Conservation (phyloP, 2,797 vertebrate genomes). For the Mareca strepera region DNA sequence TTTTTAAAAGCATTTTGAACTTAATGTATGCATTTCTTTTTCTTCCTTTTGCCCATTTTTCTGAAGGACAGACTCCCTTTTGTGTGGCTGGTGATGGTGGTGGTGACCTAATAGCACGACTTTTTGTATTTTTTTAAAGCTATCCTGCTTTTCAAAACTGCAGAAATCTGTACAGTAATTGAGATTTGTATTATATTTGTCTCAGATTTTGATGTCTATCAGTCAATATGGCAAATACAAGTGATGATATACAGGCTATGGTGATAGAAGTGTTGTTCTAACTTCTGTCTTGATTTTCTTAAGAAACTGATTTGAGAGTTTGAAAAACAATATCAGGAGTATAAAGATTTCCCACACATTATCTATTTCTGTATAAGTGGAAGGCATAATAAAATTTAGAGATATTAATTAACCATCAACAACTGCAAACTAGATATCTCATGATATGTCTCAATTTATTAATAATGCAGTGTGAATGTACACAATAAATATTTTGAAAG, state of each 20-base stretch:
- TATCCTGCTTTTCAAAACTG: neutral
- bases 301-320: neutral
- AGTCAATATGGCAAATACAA: constrained; percentile 10
- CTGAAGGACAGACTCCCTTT: neutral
- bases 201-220: constrained; percentile 33
- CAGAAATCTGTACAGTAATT: constrained; percentile 25
- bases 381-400: neutral
- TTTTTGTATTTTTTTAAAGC: constrained; percentile 6
- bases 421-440: neutral
- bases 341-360: neutral
- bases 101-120: neutral
- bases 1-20: neutral
- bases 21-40: neutral
- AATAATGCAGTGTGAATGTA: neutral
- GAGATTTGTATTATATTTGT: neutral
- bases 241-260: neutral
- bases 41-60: neutral
- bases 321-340: neutral
- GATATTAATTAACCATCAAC: neutral
- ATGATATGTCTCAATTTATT: neutral
- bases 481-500: neutral
- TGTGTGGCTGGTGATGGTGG: neutral
- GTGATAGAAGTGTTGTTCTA: neutral
- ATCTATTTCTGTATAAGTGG: neutral
- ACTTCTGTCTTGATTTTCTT: neutral